Conservation (phyloP, 2,113 vertebrate genomes). For the Xyrauchen texanus region DNA sequence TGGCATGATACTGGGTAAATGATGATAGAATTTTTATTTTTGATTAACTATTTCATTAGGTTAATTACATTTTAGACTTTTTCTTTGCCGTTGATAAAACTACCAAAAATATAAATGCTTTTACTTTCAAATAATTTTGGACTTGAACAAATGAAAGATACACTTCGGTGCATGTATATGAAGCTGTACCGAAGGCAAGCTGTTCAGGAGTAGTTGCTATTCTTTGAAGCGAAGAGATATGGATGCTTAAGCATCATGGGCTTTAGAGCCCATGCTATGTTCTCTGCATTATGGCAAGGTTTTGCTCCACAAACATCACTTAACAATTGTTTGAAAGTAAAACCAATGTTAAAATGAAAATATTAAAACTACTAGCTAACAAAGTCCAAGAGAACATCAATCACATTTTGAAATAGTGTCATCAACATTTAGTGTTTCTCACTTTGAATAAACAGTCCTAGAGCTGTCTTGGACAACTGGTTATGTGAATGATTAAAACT, state of each 20-base stretch:
- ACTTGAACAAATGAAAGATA: neutral
- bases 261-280: neutral
- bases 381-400: neutral
- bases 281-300: neutral
- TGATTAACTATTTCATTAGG: neutral
- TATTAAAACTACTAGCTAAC: neutral
- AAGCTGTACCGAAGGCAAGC: neutral
- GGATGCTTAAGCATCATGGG: neutral
- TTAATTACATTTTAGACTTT: neutral
- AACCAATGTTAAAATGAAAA: neutral
- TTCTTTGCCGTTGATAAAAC: neutral
- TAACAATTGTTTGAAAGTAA: neutral
- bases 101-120: neutral
- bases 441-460: constrained; percentile 10
- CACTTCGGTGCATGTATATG: neutral
- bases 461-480: constrained; percentile 6
- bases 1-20: too few relatives aligned
- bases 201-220: neutral
- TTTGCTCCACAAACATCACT: neutral
- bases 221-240: neutral
- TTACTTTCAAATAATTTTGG: neutral
- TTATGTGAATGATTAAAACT: neutral
- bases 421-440: neutral
- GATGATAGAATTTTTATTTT: too few relatives aligned
- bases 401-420: neutral